These are phyloP conservation scores for Tenrec ecaudatus DNA, from an alignment of 2,113 vertebrate species.

Conservation along the genomic window DNA sequence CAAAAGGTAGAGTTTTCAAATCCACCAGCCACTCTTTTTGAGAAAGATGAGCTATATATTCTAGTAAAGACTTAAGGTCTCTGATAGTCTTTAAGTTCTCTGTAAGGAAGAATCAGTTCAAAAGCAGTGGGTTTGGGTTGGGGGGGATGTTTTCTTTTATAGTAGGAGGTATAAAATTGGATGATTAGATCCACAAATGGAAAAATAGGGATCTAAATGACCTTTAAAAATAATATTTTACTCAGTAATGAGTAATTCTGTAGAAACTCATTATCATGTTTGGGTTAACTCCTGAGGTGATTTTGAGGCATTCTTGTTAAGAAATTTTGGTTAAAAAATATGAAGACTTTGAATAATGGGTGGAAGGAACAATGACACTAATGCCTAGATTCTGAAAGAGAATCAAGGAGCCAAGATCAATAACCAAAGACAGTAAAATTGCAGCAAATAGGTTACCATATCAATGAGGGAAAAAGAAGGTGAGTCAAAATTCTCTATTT, in stretches of 20 bases:
- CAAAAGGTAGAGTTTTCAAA: too few relatives aligned
- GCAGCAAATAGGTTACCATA: not conserved
- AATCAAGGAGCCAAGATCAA: constrained; percentile 1
- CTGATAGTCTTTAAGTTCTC: too few relatives aligned
- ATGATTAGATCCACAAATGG: too few relatives aligned
- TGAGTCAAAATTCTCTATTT: not conserved
- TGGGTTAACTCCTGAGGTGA: not conserved
- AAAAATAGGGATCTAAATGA: too few relatives aligned
- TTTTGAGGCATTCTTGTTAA: not conserved
- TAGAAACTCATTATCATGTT: not conserved
- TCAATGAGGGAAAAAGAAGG: not conserved
- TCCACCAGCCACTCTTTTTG: too few relatives aligned
- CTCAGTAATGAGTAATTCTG: not conserved
- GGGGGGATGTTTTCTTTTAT: too few relatives aligned
- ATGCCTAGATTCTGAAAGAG: constrained; percentile 20
- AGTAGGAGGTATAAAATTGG: too few relatives aligned
- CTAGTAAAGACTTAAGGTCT: too few relatives aligned
- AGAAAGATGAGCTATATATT: too few relatives aligned
- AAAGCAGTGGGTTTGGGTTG: too few relatives aligned
- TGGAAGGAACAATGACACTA: not conserved
- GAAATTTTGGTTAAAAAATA: not conserved
- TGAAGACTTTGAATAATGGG: not conserved
- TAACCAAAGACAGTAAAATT: not conserved
- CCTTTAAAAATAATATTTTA: not conserved
- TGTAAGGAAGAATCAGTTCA: too few relatives aligned